Evolutionary conservation across 2,888 invertebrate species (phyloP), one percentile per base, ranked within the genome.

Genomic region (Pasiphila rectangulata): DNA sequence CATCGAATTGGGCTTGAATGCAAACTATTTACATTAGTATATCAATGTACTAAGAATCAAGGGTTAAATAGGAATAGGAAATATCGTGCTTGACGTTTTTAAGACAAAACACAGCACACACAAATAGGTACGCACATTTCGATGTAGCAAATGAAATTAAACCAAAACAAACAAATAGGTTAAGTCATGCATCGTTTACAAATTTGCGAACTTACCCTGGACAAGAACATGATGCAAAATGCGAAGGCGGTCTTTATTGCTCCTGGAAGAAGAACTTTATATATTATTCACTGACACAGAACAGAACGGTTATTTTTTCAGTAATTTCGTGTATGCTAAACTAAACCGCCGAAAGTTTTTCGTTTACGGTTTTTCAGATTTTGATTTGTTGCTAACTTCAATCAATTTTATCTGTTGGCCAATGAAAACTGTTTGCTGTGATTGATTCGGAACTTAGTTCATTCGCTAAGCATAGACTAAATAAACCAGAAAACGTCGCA

Each of bases 111-210:
- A n/a, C n/a, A n/a, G n/a, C n/a, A n/a, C n/a, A n/a, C n/a, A n/a
- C n/a, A n/a, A n/a, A n/a, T n/a, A n/a, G n/a, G n/a, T n/a, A n/a
- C n/a, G n/a, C n/a, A n/a, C n/a, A n/a, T n/a, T n/a, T n/a, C n/a
- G n/a, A n/a, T n/a, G 4, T 1, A 25, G 20, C 5, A 1, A 1
- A 13, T 7, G 3, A 27, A 38, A 15, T 16, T 4, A 13, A 40
- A 25, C n/a, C 36, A 30, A 48, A 43, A 35, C 32, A 39, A 27
- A 15, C 21, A 20, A 13, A 12, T 23, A 49, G 49, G 49, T 49
- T 49, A 49, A 7, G 40, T 20, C 27, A 42, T 27, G 34, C 24
- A 19, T 9, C 1, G 6, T 3, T 7, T 17, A 23, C 12, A 9
- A n/a, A 27, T 16, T 19, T 20, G 6, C 4, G 19, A 4, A 21